These are phyloP conservation scores for Sebastes taczanowskii DNA, from an alignment of 2,797 vertebrate species.

Conservation along the genomic window DNA sequence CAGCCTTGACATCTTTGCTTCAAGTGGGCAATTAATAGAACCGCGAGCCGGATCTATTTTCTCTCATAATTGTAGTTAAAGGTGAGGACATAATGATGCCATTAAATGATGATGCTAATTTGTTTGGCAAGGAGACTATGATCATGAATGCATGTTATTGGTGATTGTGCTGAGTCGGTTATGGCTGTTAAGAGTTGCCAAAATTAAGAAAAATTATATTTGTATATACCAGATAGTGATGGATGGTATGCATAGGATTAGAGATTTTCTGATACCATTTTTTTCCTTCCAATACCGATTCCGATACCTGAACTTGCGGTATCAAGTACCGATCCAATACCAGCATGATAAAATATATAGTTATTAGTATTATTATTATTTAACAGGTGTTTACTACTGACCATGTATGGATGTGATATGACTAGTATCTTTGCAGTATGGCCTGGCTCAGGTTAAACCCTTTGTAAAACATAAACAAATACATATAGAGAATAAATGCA, in stretches of 20 bases:
- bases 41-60: slow-evolving; percentile 72
- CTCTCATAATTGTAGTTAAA: slow-evolving; percentile 76
- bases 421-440: too few relatives aligned
- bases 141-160: background rate
- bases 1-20: slow-evolving; percentile 80
- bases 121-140: slow-evolving; percentile 29
- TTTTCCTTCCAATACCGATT: too few relatives aligned
- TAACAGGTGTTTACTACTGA: too few relatives aligned
- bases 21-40: slow-evolving; percentile 83
- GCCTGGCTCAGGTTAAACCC: too few relatives aligned
- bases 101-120: slow-evolving; percentile 63
- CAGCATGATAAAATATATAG: too few relatives aligned
- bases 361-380: too few relatives aligned
- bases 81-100: slow-evolving; percentile 74
- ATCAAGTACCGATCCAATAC: too few relatives aligned
- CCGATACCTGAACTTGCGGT: too few relatives aligned
- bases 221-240: background rate
- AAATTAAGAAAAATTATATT: background rate
- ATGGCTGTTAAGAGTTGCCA: background rate
- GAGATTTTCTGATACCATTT: too few relatives aligned
- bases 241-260: background rate
- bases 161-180: slow-evolving; percentile 1
- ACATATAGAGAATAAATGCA: too few relatives aligned
- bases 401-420: too few relatives aligned
- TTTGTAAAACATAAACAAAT: too few relatives aligned